Evolutionary conservation across 2,113 vertebrate genomes (phyloP), one percentile per base, ranked within the genome.

Genomic region (Cepphus grylle): DNA sequence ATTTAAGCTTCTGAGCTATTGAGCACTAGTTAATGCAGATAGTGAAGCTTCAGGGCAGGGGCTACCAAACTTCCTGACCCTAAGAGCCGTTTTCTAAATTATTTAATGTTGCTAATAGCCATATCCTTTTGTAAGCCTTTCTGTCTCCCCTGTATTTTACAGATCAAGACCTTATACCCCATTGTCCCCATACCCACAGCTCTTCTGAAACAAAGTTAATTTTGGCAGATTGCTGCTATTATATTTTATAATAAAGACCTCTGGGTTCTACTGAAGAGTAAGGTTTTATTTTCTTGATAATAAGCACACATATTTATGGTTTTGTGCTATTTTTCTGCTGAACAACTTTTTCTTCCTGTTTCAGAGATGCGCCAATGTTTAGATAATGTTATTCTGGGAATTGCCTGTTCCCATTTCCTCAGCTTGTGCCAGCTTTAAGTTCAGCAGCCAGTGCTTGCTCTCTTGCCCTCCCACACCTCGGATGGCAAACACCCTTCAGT

Each of bases 101-200:
- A 86, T 50, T 91, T 91, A 42, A 74, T 63, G 73, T 67, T 91
- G 69, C 43, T 85, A 72, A 87, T 26, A 87, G 38, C 77, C 10
- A 47, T 63, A 71, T 40, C 70, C n/a, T 93, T 89, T 87, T 43
- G 9, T 26, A 67, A 55, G 21, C 78, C 50, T 80, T n/a, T 81
- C 29, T 81, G 11, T 32, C 15, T 15, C 17, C 16, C 29, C 32
- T 80, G 1, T 52, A 30, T 63, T 81, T 91, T 36, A 53, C 17
- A 87, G n/a, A 42, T 13, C 50, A 40, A 93, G 58, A 70, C 86
- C 59, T 96, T 81, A 25, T 47, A 62, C 13, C 23, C 20, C 4
- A 0, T 9, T 59, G 32, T 87, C 20, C 16, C 84, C 59, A 36
- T 19, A 52, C 4, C 7, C 42, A 52, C 74, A 0, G 0, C 47